Conservation (phyloP, 2,888 invertebrate species). For the Leptothorax acervorum region DNA sequence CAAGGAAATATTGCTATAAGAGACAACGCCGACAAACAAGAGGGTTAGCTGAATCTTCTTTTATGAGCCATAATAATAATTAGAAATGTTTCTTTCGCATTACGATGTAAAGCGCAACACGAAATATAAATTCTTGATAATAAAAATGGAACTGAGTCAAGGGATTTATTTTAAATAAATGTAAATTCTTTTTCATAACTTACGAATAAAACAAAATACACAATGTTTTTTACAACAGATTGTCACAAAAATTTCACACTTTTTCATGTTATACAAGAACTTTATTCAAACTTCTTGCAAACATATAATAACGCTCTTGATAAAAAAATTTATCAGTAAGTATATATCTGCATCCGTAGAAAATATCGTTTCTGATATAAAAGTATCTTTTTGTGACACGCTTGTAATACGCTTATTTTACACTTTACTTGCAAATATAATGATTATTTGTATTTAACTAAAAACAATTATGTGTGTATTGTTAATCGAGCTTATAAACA, state of each 20-base stretch:
- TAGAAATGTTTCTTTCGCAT: conserved; percentile 25
- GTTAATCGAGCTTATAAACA: background rate
- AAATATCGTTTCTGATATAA: background rate
- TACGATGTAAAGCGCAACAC: background rate
- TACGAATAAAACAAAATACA: background rate
- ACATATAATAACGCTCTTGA: background rate
- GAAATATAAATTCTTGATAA: background rate
- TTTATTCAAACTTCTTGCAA: background rate
- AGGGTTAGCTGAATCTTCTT: background rate
- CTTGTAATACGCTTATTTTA: background rate
- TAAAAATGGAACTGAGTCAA: background rate
- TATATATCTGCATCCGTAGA: background rate
- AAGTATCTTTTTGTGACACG: background rate
- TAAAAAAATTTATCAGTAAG: background rate
- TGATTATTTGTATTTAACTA: background rate
- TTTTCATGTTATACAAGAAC: background rate
- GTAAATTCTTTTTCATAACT: background rate
- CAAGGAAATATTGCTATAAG: conserved; percentile 40
- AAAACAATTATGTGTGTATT: background rate
- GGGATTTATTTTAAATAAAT: background rate
- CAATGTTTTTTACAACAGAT: background rate
- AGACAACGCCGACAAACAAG: background rate
- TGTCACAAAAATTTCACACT: background rate
- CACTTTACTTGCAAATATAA: background rate
- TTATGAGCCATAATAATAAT: conserved; percentile 40